A percentile compares a stretch with the other conserved stretches of the same genome.
Evolutionary conservation across 2,797 vertebrate genomes (phyloP).

Genomic region (Sarcophilus harrisii): DNA sequence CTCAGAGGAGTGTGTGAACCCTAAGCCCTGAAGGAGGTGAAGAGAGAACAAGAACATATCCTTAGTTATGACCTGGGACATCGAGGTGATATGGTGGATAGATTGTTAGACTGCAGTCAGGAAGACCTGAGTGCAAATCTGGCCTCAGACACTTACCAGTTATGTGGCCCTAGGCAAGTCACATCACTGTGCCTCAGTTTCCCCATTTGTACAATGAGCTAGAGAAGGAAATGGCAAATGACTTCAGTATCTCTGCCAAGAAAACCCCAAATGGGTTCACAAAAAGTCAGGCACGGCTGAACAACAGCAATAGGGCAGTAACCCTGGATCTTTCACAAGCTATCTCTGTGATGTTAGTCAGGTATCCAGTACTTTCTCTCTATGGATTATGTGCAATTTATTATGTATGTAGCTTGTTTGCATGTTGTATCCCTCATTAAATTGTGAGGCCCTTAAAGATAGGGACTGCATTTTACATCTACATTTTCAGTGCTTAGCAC

Average conservation of each 20-base stretch:
- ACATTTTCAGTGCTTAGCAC: background rate
- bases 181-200: background rate
- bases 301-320: background rate
- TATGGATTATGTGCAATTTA: background rate
- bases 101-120: too few relatives aligned
- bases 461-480: background rate
- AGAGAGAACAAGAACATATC: background rate
- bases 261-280: background rate
- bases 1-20: background rate
- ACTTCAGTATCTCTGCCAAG: background rate
- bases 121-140: background rate
- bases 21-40: background rate
- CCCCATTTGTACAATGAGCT: background rate
- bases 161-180: background rate
- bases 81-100: background rate
- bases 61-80: background rate
- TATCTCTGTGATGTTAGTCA: background rate
- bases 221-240: background rate
- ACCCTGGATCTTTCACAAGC: background rate
- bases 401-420: background rate
- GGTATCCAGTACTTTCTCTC: background rate
- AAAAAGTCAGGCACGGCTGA: background rate
- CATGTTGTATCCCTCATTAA: background rate
- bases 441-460: background rate
- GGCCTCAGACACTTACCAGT: background rate